phyloP scores from a whole-genome alignment of 2,113 vertebrate species.

The Sorex araneus region DNA sequence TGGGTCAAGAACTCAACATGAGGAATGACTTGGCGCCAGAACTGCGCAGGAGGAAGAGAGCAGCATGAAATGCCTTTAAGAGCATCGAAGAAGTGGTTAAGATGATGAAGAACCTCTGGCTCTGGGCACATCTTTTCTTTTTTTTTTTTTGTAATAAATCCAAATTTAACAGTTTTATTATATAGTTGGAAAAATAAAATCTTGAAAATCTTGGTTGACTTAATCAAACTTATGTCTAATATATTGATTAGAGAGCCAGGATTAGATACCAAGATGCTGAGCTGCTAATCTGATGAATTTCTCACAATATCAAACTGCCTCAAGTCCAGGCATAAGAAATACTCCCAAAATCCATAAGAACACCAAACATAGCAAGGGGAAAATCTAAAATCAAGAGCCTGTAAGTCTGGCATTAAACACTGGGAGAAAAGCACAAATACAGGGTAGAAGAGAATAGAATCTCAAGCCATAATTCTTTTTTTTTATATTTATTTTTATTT shows the following conservation, averaged over 20 bases:
- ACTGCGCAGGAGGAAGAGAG: no score
- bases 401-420: conserved; percentile 24
- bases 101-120: no score
- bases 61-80: no score
- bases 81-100: no score
- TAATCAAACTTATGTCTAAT: conserved; percentile 22
- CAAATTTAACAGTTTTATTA: neutral
- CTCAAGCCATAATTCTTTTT: conserved; percentile 23
- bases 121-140: no score
- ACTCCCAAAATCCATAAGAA: conserved; percentile 2
- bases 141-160: conserved; percentile 35
- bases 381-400: neutral
- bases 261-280: conserved; percentile 37
- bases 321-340: neutral
- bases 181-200: conserved; percentile 48
- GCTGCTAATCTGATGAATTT: conserved; percentile 28
- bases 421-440: conserved; percentile 8
- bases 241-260: neutral
- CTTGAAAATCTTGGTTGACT: conserved; percentile 6
- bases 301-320: neutral
- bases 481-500: no score
- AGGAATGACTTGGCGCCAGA: no score
- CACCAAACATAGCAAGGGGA: conserved; percentile 38
- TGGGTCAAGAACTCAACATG: no score
- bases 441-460: conserved; percentile 37